Percentiles rank a stretch among this genome's conserved stretches.
Evolutionary conservation across 2,888 invertebrate species (phyloP).

Genomic region (Perizoma affinitatum): DNA sequence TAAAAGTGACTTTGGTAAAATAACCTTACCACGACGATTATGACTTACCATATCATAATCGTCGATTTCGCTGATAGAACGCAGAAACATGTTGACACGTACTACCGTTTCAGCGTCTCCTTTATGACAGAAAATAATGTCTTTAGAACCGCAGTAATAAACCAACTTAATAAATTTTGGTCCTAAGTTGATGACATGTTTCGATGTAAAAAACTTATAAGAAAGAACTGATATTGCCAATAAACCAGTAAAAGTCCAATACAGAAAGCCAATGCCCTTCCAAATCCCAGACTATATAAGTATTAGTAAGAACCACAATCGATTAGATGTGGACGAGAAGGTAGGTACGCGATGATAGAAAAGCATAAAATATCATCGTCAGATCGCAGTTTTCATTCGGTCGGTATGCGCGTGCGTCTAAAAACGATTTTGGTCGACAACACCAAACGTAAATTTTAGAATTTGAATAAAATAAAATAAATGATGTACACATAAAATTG

Average conservation of each 20-base stretch:
- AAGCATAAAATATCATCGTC: slow-evolving; percentile 44
- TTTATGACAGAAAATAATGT: slow-evolving; percentile 75
- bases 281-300: slow-evolving; percentile 56
- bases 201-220: slow-evolving; percentile 60
- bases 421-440: slow-evolving; percentile 84
- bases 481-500: slow-evolving; percentile 58
- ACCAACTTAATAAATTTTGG: slow-evolving; percentile 17
- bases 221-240: slow-evolving; percentile 48
- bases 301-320: slow-evolving; percentile 35
- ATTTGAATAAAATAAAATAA: slow-evolving; percentile 59
- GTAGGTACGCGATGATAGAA: slow-evolving; percentile 27
- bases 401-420: slow-evolving; percentile 52
- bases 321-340: slow-evolving; percentile 14
- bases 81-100: slow-evolving; percentile 96
- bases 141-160: slow-evolving; percentile 50
- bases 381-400: slow-evolving; percentile 35
- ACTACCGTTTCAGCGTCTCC: slow-evolving; percentile 94
- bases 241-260: slow-evolving; percentile 44
- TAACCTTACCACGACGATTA: slow-evolving; percentile 60
- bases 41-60: slow-evolving; percentile 98
- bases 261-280: slow-evolving; percentile 58
- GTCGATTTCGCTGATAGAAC: slow-evolving; percentile 99
- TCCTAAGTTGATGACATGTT: slow-evolving; percentile 63
- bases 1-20: slow-evolving; percentile 55
- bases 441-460: slow-evolving; percentile 69